Evolutionary conservation across 1,140 invertebrate species (phyloP).

Genomic region (Phymastichus coffea): DNA sequence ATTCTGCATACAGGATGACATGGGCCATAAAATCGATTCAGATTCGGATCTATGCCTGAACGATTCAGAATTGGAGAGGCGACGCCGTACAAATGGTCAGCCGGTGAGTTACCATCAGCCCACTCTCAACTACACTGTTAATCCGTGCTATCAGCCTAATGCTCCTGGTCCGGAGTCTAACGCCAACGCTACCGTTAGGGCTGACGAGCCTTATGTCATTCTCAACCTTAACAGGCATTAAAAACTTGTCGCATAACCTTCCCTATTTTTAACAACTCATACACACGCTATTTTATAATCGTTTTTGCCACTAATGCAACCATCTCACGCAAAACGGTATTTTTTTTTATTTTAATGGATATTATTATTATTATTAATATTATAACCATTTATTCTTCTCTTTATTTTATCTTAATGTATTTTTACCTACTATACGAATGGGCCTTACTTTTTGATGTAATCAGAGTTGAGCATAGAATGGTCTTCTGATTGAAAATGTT

Average conservation of each 20-base stretch:
- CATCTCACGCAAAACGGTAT: no score
- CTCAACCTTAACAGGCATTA: slow-evolving; percentile 54
- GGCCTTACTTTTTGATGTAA: slow-evolving; percentile 18
- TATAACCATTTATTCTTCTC: background rate
- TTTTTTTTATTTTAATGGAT: slow-evolving; percentile 1
- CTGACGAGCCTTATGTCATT: slow-evolving; percentile 54
- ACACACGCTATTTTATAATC: slow-evolving; percentile 27
- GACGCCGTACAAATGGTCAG: slow-evolving; percentile 46
- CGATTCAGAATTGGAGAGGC: slow-evolving; percentile 57
- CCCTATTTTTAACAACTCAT: slow-evolving; percentile 27
- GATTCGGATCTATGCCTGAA: slow-evolving; percentile 86
- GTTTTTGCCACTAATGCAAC: no score
- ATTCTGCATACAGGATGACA: no score
- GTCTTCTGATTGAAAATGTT: no score
- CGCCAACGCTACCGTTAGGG: background rate
- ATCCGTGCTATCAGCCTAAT: slow-evolving; percentile 56
- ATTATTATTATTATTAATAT: background rate
- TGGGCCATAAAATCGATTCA: slow-evolving; percentile 69
- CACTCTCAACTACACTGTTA: slow-evolving; percentile 56
- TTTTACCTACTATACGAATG: slow-evolving; percentile 31
- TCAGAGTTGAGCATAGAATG: slow-evolving; percentile 16
- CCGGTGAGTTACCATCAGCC: slow-evolving; percentile 58
- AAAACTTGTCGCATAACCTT: slow-evolving; percentile 20
- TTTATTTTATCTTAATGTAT: background rate
- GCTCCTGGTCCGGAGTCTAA: slow-evolving; percentile 37